Conservation (phyloP, 2,888 invertebrate species). For the Nysson spinosus region DNA sequence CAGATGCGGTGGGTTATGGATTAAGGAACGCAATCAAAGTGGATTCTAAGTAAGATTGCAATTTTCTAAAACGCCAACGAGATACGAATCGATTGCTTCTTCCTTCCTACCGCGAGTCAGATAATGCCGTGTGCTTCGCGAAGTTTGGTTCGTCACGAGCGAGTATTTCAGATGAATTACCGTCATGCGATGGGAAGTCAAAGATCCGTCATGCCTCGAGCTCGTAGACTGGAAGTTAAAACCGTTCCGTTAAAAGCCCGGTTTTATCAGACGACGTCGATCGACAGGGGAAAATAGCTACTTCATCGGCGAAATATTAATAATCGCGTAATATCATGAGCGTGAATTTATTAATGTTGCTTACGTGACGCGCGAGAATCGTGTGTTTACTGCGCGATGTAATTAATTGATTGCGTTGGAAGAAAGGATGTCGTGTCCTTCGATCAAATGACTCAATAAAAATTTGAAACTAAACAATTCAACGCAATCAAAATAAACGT, state of each 20-base stretch:
- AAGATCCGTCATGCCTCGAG: background rate
- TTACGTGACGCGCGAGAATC: constrained; percentile 18
- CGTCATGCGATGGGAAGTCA: constrained; percentile 30
- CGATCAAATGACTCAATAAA: no score
- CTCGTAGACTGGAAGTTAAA: constrained; percentile 14
- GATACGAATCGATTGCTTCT: no score
- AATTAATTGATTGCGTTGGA: background rate
- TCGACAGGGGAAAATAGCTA: constrained; percentile 20
- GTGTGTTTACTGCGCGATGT: constrained; percentile 14
- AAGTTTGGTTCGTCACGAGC: constrained; percentile 15
- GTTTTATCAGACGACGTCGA: constrained; percentile 22
- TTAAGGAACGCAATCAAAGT: no score
- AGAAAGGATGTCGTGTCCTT: no score
- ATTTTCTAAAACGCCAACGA: no score
- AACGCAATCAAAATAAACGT: no score
- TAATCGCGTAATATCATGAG: constrained; percentile 16
- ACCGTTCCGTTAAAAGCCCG: constrained; percentile 46
- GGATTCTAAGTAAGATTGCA: no score
- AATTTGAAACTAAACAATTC: no score
- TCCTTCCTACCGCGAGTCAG: no score
- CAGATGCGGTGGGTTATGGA: no score
- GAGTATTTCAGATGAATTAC: constrained; percentile 40
- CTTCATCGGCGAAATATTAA: constrained; percentile 26
- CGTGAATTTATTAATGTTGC: constrained; percentile 27
- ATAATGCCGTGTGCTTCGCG: constrained; percentile 25